Evolutionary conservation across 2,888 invertebrate species (phyloP), one percentile per base, ranked within the genome.

Genomic region (Emesis furor): DNA sequence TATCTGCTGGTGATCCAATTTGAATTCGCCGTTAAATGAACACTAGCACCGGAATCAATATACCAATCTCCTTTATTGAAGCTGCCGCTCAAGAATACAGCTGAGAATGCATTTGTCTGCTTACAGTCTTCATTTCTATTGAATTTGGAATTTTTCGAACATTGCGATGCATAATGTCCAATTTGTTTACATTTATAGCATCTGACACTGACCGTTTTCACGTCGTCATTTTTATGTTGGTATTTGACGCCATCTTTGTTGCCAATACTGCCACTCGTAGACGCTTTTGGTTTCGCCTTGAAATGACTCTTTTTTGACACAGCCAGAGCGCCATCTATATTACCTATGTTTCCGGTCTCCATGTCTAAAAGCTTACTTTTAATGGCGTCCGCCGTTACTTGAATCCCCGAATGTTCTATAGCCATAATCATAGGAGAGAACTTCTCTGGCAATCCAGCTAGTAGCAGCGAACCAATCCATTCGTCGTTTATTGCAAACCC

Each of bases 181-280:
- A 46, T 17, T 81, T 84, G 80, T 84, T 86, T 88, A 62, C 86
- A 86, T 17, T 46, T 65, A 42, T 82, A 85, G 55, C 86, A 85
- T 79, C 62, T 83, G 42, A 81, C 76, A 24, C 71, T 78, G 73
- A 72, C 77, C 51, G 68, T 17, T 79, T 76, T 79, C 6, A n/a
- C n/a, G 42, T 55, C 75, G 67, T 3, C 68, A 30, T 65, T 55
- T 73, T 71, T 37, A 30, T 35, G 37, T 51, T 5, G 35, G 35
- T 35, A 35, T 35, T 78, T 78, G 69, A 37, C n/a, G 24, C 7
- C 46, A 46, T 46, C 46, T 46, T 32, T 32, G 10, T 17, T 65
- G 32, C 65, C 65, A 65, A 30, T 32, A 30, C 32, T 65, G 32
- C 65, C 65, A 32, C n/a, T 69, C 69, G n/a, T 32, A 69, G n/a